Evolutionary conservation across 2,113 vertebrate genomes (phyloP).

Genomic region (Rhinopomastus cyanomelas): DNA sequence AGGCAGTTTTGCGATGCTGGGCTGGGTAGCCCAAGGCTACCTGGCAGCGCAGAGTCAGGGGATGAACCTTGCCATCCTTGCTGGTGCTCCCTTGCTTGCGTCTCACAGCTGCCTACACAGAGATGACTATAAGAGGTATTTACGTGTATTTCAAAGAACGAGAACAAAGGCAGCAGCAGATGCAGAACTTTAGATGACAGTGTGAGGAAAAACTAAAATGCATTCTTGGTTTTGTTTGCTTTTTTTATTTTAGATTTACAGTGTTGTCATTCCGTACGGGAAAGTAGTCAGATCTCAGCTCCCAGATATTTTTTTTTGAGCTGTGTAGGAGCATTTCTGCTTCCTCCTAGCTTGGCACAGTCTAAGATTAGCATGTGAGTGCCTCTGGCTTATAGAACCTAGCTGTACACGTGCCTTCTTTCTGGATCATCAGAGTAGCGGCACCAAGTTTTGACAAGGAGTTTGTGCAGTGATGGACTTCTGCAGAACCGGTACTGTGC

Average conservation of each 20-base stretch:
- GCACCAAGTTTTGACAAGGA: not conserved
- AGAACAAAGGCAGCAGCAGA: slow-evolving; percentile 10
- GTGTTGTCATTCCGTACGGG: not conserved
- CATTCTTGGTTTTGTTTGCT: not conserved
- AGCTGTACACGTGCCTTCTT: not conserved
- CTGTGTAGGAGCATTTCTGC: not conserved
- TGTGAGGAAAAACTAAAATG: not conserved
- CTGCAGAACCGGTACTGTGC: not conserved
- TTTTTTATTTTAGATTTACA: slow-evolving; percentile 11
- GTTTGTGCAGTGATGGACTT: not conserved
- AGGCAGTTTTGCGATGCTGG: not conserved
- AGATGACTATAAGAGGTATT: not conserved
- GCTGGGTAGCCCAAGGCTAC: slow-evolving; percentile 29
- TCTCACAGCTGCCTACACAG: not conserved
- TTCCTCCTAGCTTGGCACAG: not conserved
- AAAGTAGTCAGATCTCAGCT: slow-evolving; percentile 19
- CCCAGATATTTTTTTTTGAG: not conserved
- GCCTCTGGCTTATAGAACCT: not conserved
- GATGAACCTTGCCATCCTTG: not conserved
- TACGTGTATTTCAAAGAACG: slow-evolving; percentile 12
- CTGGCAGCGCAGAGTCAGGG: not conserved
- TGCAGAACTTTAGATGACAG: not conserved
- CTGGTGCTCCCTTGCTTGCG: accelerated
- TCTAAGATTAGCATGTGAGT: slow-evolving; percentile 17
- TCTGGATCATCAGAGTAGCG: not conserved